Evolutionary conservation across 2,888 invertebrate genomes (phyloP).

Genomic region (Crepidodera aurea): DNA sequence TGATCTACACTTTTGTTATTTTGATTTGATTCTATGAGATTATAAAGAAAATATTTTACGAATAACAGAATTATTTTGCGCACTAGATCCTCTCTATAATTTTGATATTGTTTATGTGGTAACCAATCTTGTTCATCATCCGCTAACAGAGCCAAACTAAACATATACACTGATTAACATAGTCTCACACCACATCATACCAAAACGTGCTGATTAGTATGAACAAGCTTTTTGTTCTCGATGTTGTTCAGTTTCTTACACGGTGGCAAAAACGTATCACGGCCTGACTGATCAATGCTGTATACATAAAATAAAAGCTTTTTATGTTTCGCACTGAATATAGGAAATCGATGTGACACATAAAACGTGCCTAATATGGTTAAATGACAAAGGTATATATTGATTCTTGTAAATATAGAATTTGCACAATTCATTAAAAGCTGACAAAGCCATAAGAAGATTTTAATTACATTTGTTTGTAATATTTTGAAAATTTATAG

Average conservation of each 20-base stretch:
- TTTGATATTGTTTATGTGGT: background rate
- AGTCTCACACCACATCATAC: background rate
- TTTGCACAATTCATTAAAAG: too few relatives aligned
- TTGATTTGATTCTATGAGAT: too few relatives aligned
- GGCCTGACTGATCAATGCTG: conserved; percentile 19
- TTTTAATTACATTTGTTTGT: too few relatives aligned
- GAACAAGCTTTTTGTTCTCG: conserved; percentile 6
- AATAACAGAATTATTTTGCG: too few relatives aligned
- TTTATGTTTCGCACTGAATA: conserved; percentile 33
- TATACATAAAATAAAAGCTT: conserved; percentile 33
- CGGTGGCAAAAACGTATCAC: conserved; percentile 18
- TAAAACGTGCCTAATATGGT: conserved; percentile 12
- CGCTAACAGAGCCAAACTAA: too few relatives aligned
- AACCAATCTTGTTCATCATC: background rate
- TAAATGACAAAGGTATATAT: conserved; percentile 1
- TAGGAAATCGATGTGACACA: background rate
- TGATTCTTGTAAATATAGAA: too few relatives aligned
- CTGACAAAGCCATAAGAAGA: too few relatives aligned
- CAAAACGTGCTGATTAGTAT: background rate
- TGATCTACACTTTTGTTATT: too few relatives aligned
- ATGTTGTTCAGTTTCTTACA: conserved; percentile 8
- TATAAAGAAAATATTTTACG: too few relatives aligned
- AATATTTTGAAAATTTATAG: too few relatives aligned
- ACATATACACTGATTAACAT: background rate
- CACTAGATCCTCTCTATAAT: too few relatives aligned